phyloP scores from a whole-genome alignment of 2,888 invertebrate species.

The Idaea dimidiata region DNA sequence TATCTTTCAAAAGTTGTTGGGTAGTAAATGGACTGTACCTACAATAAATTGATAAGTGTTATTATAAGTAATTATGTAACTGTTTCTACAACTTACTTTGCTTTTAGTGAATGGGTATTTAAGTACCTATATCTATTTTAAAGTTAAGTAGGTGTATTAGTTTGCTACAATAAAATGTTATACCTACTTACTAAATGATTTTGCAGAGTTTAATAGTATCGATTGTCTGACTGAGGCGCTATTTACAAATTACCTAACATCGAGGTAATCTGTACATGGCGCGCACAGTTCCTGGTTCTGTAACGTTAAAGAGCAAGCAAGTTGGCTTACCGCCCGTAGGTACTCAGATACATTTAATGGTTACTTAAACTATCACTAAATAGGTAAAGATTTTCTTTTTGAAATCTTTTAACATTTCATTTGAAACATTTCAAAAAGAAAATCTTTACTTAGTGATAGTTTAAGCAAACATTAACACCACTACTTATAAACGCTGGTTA shows the following conservation, averaged over 20 bases:
- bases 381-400: too few species aligned
- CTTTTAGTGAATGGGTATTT: background rate
- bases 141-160: too few species aligned
- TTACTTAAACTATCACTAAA: too few species aligned
- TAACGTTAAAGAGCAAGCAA: background rate
- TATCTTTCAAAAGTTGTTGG: constrained; percentile 16
- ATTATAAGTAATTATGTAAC: background rate
- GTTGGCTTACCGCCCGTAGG: too few species aligned
- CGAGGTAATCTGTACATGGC: background rate
- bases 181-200: background rate
- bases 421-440: too few species aligned
- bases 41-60: background rate
- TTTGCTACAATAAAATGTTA: too few species aligned
- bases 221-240: background rate
- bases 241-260: background rate
- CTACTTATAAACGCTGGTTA: too few species aligned
- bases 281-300: background rate
- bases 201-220: background rate
- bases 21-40: background rate
- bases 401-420: too few species aligned
- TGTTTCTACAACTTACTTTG: background rate
- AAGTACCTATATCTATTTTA: background rate
- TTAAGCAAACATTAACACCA: too few species aligned
- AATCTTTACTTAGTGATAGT: too few species aligned
- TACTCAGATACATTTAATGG: too few species aligned